A percentile compares a stretch with the other conserved stretches of the same genome.
Conservation (phyloP, 2,113 vertebrate species). For the Dicaeum eximium region DNA sequence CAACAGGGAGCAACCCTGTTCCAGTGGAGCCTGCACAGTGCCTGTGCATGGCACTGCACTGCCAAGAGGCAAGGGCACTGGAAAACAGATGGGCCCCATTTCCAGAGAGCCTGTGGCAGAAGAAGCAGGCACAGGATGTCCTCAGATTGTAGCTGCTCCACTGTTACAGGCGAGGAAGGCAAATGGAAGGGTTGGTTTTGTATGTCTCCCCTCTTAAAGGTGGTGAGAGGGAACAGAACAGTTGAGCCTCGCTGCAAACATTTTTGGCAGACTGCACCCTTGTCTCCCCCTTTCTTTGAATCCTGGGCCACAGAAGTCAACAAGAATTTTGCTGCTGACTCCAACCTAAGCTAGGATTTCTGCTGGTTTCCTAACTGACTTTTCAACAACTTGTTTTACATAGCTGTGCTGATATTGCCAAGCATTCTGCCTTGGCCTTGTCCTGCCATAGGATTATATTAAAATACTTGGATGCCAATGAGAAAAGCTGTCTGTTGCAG, state of each 20-base stretch:
- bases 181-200: background rate
- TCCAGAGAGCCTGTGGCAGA: background rate
- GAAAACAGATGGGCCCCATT: rapidly evolving
- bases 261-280: background rate
- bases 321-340: background rate
- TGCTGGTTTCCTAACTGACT: background rate
- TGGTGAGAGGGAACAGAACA: background rate
- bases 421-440: background rate
- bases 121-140: background rate
- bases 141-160: background rate
- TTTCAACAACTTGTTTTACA: background rate
- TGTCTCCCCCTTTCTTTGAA: background rate
- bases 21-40: background rate
- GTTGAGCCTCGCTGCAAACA: background rate
- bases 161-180: background rate
- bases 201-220: background rate
- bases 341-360: background rate
- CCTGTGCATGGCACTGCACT: rapidly evolving
- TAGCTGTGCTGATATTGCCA: background rate
- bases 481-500: background rate
- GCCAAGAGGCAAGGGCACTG: background rate
- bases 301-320: background rate
- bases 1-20: background rate
- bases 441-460: background rate
- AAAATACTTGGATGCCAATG: background rate